phyloP scores from a whole-genome alignment of 2,113 vertebrate species.

The Plotosus lineatus region DNA sequence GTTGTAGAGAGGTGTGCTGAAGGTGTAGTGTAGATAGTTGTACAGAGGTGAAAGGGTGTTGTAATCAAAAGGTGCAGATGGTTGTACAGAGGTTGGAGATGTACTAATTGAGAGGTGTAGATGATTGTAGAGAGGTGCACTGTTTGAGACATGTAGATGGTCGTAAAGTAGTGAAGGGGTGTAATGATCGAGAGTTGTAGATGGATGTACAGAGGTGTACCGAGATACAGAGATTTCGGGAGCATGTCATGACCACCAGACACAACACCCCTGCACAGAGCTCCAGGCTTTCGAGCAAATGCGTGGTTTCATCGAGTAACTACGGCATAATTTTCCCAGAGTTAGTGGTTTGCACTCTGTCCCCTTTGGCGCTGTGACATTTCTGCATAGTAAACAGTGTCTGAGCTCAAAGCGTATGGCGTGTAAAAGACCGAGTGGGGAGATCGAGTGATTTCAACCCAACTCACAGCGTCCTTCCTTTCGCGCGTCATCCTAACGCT shows the following conservation, averaged over 20 bases:
- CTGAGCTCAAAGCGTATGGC: constrained; percentile 1
- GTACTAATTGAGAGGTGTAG: no score
- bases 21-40: no score
- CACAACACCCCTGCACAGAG: neutral
- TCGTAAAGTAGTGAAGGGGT: no score
- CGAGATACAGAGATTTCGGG: no score
- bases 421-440: neutral
- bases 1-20: no score
- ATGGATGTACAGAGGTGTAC: no score
- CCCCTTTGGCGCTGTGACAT: constrained; percentile 1
- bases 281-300: neutral
- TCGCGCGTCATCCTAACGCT: neutral
- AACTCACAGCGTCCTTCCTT: neutral
- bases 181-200: no score
- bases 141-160: no score
- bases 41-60: no score
- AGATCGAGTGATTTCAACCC: neutral
- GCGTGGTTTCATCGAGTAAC: neutral
- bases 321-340: neutral
- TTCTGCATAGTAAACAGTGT: neutral
- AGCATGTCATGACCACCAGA: neutral
- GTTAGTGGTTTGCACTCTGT: neutral
- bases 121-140: no score
- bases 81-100: no score
- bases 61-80: no score